Evolutionary conservation across 2,888 invertebrate genomes (phyloP).

Genomic region (Aproaerema taeniolella): DNA sequence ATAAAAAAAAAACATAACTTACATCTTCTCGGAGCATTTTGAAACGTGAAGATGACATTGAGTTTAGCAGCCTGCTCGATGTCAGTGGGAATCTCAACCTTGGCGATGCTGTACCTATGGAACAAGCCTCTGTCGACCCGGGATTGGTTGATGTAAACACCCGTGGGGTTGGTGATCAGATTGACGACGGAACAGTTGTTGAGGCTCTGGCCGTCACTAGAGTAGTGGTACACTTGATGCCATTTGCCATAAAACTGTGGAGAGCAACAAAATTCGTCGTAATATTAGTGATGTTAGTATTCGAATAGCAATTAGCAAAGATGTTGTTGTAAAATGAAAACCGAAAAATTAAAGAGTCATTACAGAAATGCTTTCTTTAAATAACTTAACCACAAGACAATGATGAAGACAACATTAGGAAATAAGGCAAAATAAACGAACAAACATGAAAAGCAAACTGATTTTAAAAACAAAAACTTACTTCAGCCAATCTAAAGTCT

Average conservation of each 20-base stretch:
- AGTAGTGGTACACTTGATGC: constrained; percentile 55
- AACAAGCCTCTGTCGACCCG: constrained; percentile 53
- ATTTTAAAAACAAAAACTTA: no score
- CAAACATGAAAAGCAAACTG: no score
- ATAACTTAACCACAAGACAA: no score
- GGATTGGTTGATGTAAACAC: constrained; percentile 51
- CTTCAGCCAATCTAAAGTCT: constrained; percentile 50
- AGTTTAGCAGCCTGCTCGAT: constrained; percentile 38
- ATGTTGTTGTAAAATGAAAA: neutral
- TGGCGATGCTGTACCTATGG: constrained; percentile 49
- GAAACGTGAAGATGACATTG: constrained; percentile 41
- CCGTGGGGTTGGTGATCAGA: constrained; percentile 35
- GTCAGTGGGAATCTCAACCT: constrained; percentile 32
- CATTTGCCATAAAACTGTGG: constrained; percentile 57
- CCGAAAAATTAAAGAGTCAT: neutral
- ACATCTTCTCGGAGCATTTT: constrained; percentile 54
- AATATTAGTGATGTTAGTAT: no score
- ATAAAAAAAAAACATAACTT: constrained; percentile 26
- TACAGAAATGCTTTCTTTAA: no score
- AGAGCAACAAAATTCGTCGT: no score
- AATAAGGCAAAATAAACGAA: no score
- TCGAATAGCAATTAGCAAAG: no score
- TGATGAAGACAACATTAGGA: no score
- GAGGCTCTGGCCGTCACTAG: constrained; percentile 45
- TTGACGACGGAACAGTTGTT: constrained; percentile 55